Percentiles rank a stretch among this genome's conserved stretches.
phyloP scores from a whole-genome alignment of 1,140 invertebrate genomes.

The Drosophila eugracilis region DNA sequence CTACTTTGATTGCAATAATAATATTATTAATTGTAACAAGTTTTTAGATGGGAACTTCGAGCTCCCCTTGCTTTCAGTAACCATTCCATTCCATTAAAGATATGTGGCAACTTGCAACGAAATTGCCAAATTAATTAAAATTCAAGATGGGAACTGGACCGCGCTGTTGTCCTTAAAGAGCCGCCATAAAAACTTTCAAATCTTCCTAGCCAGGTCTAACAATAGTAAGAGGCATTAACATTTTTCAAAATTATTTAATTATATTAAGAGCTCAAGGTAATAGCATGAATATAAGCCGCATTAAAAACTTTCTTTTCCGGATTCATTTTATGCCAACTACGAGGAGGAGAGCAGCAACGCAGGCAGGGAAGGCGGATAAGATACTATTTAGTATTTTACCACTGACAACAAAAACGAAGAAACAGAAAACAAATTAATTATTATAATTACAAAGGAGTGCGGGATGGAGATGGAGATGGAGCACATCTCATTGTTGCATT shows the following conservation, averaged over 20 bases:
- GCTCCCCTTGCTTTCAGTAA: background rate
- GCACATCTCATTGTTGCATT: conserved; percentile 36
- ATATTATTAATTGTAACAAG: conserved; percentile 69
- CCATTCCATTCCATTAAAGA: background rate
- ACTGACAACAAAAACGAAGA: conserved; percentile 16
- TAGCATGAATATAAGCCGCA: conserved; percentile 25
- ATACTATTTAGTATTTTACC: conserved; percentile 22
- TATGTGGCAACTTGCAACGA: background rate
- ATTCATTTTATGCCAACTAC: conserved; percentile 28
- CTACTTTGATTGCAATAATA: conserved; percentile 63
- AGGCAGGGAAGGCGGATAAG: conserved; percentile 16
- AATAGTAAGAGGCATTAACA: background rate
- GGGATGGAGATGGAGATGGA: background rate
- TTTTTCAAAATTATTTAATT: conserved; percentile 14
- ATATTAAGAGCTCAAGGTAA: conserved; percentile 18
- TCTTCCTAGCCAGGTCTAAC: background rate
- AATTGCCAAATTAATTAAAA: background rate
- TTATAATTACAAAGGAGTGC: conserved; percentile 45
- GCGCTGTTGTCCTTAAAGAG: too few species aligned
- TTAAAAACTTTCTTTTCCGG: conserved; percentile 18
- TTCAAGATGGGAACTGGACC: too few species aligned
- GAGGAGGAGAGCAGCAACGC: background rate
- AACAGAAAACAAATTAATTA: conserved; percentile 51
- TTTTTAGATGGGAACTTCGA: conserved; percentile 19
- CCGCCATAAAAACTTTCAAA: background rate